phyloP scores from a whole-genome alignment of 1,140 invertebrate genomes.

The Polypedilum pembai region DNA sequence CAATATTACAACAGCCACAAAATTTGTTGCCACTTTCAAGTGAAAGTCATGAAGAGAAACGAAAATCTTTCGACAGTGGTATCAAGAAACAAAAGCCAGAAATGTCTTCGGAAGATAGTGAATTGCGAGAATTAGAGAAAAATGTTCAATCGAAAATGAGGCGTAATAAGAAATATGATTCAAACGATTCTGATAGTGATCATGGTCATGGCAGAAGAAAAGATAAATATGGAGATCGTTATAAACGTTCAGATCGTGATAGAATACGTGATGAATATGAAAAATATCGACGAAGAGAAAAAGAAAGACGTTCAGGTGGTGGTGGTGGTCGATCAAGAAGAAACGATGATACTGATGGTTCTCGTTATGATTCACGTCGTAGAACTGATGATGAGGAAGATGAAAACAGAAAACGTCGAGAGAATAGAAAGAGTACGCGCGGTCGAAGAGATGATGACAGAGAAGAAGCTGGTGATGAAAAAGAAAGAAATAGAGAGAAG shows the following conservation, averaged over 20 bases:
- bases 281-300: conserved; percentile 29
- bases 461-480: conserved; percentile 43
- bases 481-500: conserved; percentile 37
- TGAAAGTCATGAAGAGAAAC: not conserved
- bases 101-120: not conserved
- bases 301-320: not conserved
- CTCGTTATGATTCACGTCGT: conserved; percentile 34
- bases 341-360: conserved; percentile 33
- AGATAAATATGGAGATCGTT: conserved; percentile 32
- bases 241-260: conserved; percentile 30
- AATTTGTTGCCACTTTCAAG: no score
- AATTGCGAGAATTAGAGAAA: conserved; percentile 32
- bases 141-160: conserved; percentile 34
- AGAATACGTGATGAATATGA: conserved; percentile 23
- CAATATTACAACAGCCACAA: not conserved
- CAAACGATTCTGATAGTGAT: conserved; percentile 32
- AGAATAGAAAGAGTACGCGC: conserved; percentile 39
- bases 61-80: not conserved
- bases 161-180: conserved; percentile 30
- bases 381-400: conserved; percentile 32
- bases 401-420: conserved; percentile 40
- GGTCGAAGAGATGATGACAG: conserved; percentile 35
- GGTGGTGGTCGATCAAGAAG: conserved; percentile 30
- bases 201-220: conserved; percentile 31
- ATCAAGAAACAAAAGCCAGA: not conserved